Evolutionary conservation across 2,888 invertebrate genomes (phyloP).

Genomic region (Balanococcus diminutus): DNA sequence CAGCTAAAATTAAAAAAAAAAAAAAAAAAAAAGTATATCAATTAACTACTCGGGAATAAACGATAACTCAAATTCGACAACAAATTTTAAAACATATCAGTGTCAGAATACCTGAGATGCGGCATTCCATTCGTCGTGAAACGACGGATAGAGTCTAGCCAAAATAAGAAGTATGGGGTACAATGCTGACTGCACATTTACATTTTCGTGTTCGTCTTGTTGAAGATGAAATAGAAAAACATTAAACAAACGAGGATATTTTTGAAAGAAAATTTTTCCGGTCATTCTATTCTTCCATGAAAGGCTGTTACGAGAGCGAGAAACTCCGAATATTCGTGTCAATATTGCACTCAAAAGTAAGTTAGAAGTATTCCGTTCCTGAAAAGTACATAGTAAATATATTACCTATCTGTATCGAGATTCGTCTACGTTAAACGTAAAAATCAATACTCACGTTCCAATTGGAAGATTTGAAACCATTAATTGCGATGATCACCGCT

Average conservation of each 20-base stretch:
- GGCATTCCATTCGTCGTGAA: constrained; percentile 3
- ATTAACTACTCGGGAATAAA: too few species aligned
- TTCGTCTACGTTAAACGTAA: too few species aligned
- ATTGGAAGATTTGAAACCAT: constrained; percentile 73
- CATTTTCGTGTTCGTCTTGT: background rate
- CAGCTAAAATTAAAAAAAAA: constrained; percentile 65
- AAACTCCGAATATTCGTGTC: constrained; percentile 86
- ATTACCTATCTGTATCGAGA: too few species aligned
- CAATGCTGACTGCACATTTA: constrained; percentile 66
- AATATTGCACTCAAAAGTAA: constrained; percentile 82
- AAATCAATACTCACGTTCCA: constrained; percentile 78
- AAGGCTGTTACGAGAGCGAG: constrained; percentile 67
- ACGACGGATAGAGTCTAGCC: constrained; percentile 63
- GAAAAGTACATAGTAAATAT: too few species aligned
- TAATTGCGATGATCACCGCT: constrained; percentile 71
- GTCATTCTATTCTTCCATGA: constrained; percentile 74
- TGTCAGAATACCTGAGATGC: constrained; percentile 26
- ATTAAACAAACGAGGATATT: constrained; percentile 69
- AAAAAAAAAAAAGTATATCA: too few species aligned
- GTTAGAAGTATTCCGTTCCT: constrained; percentile 86
- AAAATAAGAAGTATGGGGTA: constrained; percentile 80
- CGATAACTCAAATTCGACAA: too few species aligned
- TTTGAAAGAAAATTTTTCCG: constrained; percentile 79
- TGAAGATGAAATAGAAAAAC: constrained; percentile 62
- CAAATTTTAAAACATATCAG: too few species aligned